Conservation (phyloP, 2,113 vertebrate genomes). For the Amblyopsis rosae region DNA sequence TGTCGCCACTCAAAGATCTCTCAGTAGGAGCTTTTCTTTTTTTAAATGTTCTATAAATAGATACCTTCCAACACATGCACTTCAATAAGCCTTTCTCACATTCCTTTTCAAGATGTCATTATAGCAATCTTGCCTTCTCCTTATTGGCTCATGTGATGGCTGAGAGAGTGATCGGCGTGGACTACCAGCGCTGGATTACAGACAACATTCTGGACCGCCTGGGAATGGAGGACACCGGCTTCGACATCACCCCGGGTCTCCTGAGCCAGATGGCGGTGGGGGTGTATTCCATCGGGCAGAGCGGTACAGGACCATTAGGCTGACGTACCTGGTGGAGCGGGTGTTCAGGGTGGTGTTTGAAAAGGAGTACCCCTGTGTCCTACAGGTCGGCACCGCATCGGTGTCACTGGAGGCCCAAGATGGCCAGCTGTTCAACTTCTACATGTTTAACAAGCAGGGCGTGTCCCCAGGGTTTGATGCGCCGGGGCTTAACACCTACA, state of each 20-base stretch:
- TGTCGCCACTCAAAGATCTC: background rate
- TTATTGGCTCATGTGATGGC: conserved; percentile 88
- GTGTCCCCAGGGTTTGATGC: conserved; percentile 89
- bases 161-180: conserved; percentile 71
- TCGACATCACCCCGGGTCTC: conserved; percentile 79
- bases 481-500: conserved; percentile 90
- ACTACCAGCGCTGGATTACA: conserved; percentile 87
- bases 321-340: conserved; percentile 86
- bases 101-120: conserved; percentile 83
- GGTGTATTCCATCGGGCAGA: conserved; percentile 84
- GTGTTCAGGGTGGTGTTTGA: conserved; percentile 90
- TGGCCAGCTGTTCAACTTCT: conserved; percentile 89
- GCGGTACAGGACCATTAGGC: conserved; percentile 84
- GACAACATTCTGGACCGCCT: conserved; percentile 87
- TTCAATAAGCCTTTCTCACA: background rate
- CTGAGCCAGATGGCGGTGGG: conserved; percentile 84
- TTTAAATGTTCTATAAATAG: background rate
- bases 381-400: conserved; percentile 82
- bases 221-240: conserved; percentile 91
- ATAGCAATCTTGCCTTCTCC: conserved; percentile 93
- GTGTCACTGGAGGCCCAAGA: conserved; percentile 90
- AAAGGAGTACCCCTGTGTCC: conserved; percentile 86
- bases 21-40: background rate
- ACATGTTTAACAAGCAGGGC: conserved; percentile 80
- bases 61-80: too few relatives aligned